phyloP scores from a whole-genome alignment of 2,888 invertebrate genomes.

The Ectemnius cavifrons region DNA sequence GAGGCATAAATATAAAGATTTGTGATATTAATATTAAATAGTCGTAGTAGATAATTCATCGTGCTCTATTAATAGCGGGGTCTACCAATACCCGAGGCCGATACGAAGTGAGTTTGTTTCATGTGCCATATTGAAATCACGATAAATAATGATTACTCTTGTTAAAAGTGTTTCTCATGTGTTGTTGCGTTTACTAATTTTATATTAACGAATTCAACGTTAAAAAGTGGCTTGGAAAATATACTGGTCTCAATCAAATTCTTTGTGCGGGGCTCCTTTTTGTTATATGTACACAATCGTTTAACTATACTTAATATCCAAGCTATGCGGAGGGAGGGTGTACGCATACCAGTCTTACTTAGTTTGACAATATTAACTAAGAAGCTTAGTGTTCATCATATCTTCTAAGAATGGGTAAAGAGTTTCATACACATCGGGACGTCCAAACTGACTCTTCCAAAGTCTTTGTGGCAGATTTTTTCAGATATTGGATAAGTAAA shows the following conservation, averaged over 20 bases:
- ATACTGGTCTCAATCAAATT: no score
- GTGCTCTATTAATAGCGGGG: conserved; percentile 44
- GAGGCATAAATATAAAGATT: conserved; percentile 71
- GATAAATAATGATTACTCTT: conserved; percentile 38
- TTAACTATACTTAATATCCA: not conserved
- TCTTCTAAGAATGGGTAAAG: conserved; percentile 2
- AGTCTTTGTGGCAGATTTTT: not conserved
- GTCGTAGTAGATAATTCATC: conserved; percentile 59
- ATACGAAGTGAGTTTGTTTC: conserved; percentile 54
- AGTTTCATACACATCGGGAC: conserved; percentile 11
- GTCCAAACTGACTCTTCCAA: conserved; percentile 6
- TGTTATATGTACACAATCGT: no score
- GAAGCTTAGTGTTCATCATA: conserved; percentile 21
- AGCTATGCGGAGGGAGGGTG: conserved; percentile 4
- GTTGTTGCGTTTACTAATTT: conserved; percentile 15
- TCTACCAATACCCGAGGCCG: conserved; percentile 36
- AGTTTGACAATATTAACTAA: conserved; percentile 14
- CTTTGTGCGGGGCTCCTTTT: no score
- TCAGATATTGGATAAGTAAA: conserved; percentile 25
- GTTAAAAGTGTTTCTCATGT: conserved; percentile 27
- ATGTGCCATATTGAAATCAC: conserved; percentile 62
- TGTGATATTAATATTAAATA: conserved; percentile 76
- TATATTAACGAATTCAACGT: conserved; percentile 1
- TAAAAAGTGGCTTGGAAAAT: conserved; percentile 10
- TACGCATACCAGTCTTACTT: conserved; percentile 24